These are phyloP conservation scores for Penaeus vannamei DNA, from an alignment of 1,140 invertebrate species.

Conservation along the genomic window DNA sequence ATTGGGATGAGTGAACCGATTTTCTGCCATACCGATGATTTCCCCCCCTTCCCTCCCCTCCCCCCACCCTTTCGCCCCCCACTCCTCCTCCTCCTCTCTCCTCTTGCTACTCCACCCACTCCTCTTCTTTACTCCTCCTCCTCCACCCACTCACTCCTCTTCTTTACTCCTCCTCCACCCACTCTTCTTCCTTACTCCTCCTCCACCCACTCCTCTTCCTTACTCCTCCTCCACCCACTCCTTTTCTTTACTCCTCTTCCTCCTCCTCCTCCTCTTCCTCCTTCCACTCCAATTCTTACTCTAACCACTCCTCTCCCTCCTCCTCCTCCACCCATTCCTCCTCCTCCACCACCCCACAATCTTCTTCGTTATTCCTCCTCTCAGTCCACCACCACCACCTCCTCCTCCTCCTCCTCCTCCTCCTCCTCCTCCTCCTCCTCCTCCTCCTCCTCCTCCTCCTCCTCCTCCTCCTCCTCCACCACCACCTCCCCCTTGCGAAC, in stretches of 20 bases:
- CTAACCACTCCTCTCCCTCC: not conserved
- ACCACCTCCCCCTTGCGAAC: too few relatives aligned
- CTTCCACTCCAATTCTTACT: not conserved
- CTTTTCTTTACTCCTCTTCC: not conserved
- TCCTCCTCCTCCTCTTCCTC: not conserved
- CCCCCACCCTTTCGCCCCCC: constrained; percentile 29
- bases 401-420: not conserved
- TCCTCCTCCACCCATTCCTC: not conserved
- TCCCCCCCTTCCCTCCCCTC: not conserved
- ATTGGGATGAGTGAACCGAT: constrained; percentile 63
- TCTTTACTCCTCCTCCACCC: not conserved
- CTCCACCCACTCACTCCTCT: not conserved
- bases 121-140: not conserved
- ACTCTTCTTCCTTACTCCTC: not conserved
- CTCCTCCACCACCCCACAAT: not conserved
- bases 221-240: not conserved
- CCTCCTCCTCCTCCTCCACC: too few relatives aligned
- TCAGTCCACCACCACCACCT: not conserved
- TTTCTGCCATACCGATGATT: constrained; percentile 59
- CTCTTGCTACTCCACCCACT: not conserved
- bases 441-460: not conserved
- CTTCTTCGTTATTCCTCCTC: not conserved
- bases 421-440: not conserved
- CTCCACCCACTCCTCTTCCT: too few relatives aligned
- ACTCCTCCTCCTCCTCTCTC: constrained; percentile 18